A percentile compares a stretch with the other conserved stretches of the same genome.
Evolutionary conservation across 2,797 vertebrate species (phyloP).

Genomic region (Pagetopsis macropterus): DNA sequence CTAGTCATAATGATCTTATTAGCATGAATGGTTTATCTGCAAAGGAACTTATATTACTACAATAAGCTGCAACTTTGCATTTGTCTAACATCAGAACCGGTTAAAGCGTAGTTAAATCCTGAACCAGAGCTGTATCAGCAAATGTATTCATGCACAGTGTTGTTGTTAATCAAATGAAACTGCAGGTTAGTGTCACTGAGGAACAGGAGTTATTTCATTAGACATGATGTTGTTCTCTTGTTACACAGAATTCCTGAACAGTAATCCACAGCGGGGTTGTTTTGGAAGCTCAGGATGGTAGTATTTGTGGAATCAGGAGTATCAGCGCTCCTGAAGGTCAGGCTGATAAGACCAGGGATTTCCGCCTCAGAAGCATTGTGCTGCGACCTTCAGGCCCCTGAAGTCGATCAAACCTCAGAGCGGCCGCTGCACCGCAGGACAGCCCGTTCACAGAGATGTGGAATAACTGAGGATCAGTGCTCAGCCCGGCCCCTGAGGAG

Average conservation of each 20-base stretch:
- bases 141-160: slow-evolving; percentile 3
- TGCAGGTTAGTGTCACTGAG: neutral
- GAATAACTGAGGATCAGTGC: slow-evolving; percentile 75
- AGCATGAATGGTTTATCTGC: neutral
- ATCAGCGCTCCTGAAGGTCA: slow-evolving; percentile 83
- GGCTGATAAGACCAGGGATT: slow-evolving; percentile 82
- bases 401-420: slow-evolving; percentile 79
- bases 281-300: slow-evolving; percentile 45
- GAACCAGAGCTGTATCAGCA: neutral
- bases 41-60: neutral
- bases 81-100: neutral
- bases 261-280: slow-evolving; percentile 25
- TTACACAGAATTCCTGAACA: slow-evolving; percentile 36
- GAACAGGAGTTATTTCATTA: slow-evolving; percentile 20
- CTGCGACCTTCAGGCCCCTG: slow-evolving; percentile 79
- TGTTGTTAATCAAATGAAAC: neutral
- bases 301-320: slow-evolving; percentile 76
- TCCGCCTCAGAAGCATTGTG: slow-evolving; percentile 78
- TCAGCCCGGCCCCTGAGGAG: slow-evolving; percentile 43
- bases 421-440: slow-evolving; percentile 67
- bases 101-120: neutral
- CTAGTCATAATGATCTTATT: too few species aligned
- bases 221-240: slow-evolving; percentile 7
- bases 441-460: slow-evolving; percentile 69
- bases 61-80: neutral